Conservation (phyloP, 2,888 invertebrate species). For the Nipponacmea schrenckii region DNA sequence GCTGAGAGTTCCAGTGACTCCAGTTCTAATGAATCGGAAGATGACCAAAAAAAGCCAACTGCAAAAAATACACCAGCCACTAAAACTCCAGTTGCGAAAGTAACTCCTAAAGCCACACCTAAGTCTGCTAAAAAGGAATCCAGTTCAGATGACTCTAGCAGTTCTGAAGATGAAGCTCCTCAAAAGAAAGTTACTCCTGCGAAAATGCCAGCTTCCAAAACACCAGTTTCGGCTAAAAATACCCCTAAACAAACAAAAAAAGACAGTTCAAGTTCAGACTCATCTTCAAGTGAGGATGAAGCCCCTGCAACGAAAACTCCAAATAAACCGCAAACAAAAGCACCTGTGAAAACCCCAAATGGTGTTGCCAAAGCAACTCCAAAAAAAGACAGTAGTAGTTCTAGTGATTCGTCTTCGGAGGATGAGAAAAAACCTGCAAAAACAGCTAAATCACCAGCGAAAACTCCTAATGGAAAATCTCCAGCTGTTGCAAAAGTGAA, state of each 20-base stretch:
- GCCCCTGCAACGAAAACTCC: constrained; percentile 20
- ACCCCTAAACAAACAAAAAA: constrained; percentile 23
- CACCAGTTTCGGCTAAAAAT: constrained; percentile 20
- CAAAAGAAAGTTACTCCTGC: constrained; percentile 20
- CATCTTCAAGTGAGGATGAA: constrained; percentile 36
- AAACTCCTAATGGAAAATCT: constrained; percentile 11
- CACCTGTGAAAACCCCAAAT: constrained; percentile 19
- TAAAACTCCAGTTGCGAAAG: constrained; percentile 21
- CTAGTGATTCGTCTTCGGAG: constrained; percentile 28
- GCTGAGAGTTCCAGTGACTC: constrained; percentile 32
- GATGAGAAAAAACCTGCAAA: constrained; percentile 18
- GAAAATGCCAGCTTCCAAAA: constrained; percentile 14
- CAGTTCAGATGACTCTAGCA: constrained; percentile 20
- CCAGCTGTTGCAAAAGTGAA: constrained; percentile 6
- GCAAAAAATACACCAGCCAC: constrained; percentile 16
- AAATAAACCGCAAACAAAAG: constrained; percentile 19
- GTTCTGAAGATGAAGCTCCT: constrained; percentile 25
- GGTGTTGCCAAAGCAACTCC: constrained; percentile 20
- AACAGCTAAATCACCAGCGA: not conserved
- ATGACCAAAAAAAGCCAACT: constrained; percentile 31
- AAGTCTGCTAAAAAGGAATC: constrained; percentile 20
- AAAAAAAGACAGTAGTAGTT: constrained; percentile 25
- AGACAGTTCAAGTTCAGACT: constrained; percentile 32
- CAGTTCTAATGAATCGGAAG: constrained; percentile 36
- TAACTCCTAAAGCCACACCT: constrained; percentile 6